Conservation (phyloP, 2,888 invertebrate genomes). For the Eurytoma adleriae region DNA sequence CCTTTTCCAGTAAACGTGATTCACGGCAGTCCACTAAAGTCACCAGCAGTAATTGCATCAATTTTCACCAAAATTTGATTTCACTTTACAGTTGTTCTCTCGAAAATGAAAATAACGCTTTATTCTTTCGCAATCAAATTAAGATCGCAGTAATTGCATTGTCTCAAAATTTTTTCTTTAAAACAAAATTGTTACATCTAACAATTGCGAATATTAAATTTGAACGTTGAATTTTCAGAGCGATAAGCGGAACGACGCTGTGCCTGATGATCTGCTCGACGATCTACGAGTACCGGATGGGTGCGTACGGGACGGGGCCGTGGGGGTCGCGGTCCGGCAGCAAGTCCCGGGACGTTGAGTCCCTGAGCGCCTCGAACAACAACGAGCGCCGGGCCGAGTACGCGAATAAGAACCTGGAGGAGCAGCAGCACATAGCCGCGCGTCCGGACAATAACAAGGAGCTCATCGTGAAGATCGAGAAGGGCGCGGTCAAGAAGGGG, state of each 20-base stretch:
- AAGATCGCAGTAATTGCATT: too few species aligned
- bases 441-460: slow-evolving; percentile 74
- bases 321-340: slow-evolving; percentile 60
- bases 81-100: too few species aligned
- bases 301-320: slow-evolving; percentile 65
- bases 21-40: too few species aligned
- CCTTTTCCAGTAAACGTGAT: too few species aligned
- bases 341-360: slow-evolving; percentile 74
- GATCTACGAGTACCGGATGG: slow-evolving; percentile 81
- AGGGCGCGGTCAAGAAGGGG: slow-evolving; percentile 57
- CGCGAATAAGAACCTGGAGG: slow-evolving; percentile 74
- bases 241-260: slow-evolving; percentile 76
- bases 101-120: too few species aligned
- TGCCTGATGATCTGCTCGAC: slow-evolving; percentile 81
- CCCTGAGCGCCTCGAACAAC: slow-evolving; percentile 74
- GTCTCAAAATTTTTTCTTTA: too few species aligned
- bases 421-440: slow-evolving; percentile 38
- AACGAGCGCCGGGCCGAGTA: slow-evolving; percentile 76
- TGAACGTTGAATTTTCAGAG: slow-evolving; percentile 72
- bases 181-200: too few species aligned
- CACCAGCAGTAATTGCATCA: too few species aligned
- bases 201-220: too few species aligned
- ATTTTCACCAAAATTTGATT: too few species aligned
- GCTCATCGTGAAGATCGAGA: slow-evolving; percentile 68
- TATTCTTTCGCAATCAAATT: too few species aligned